Conservation (phyloP, 1,140 invertebrate genomes). For the Cyrtorhinus lividipennis region DNA sequence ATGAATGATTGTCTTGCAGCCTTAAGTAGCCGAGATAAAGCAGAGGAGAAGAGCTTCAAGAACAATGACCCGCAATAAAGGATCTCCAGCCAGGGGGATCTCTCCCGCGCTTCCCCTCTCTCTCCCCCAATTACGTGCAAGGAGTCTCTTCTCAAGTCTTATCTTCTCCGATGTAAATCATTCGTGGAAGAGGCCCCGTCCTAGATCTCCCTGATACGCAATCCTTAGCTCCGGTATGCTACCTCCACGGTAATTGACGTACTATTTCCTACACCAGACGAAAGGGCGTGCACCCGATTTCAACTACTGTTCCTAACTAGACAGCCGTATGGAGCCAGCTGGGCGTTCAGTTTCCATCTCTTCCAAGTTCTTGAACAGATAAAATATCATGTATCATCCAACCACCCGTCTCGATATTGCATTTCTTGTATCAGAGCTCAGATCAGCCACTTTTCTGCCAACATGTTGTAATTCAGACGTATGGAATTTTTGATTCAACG, state of each 20-base stretch:
- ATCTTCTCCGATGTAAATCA: conserved; percentile 3
- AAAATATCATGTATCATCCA: too few species aligned
- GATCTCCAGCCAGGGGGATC: not conserved
- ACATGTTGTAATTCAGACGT: too few species aligned
- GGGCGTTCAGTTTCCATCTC: not conserved
- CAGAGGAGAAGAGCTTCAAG: not conserved
- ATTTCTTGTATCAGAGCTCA: too few species aligned
- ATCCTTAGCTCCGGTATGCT: conserved; percentile 3
- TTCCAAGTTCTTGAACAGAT: too few species aligned
- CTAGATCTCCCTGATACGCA: conserved; percentile 5
- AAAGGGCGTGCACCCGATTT: not conserved
- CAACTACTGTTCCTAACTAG: not conserved
- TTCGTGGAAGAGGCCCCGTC: conserved; percentile 5
- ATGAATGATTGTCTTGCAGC: conserved; percentile 3
- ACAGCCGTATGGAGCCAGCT: not conserved
- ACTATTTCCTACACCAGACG: not conserved
- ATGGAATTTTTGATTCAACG: too few species aligned
- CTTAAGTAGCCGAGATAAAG: conserved; percentile 6
- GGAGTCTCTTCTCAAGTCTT: not conserved
- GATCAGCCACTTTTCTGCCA: too few species aligned
- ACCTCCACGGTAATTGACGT: conserved; percentile 9
- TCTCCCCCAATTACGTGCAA: conserved; percentile 6
- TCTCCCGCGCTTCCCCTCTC: too few species aligned
- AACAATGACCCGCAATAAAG: conserved; percentile 8
- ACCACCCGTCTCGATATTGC: too few species aligned